Conservation (phyloP, 2,888 invertebrate species). For the Trachelus troglodyta region DNA sequence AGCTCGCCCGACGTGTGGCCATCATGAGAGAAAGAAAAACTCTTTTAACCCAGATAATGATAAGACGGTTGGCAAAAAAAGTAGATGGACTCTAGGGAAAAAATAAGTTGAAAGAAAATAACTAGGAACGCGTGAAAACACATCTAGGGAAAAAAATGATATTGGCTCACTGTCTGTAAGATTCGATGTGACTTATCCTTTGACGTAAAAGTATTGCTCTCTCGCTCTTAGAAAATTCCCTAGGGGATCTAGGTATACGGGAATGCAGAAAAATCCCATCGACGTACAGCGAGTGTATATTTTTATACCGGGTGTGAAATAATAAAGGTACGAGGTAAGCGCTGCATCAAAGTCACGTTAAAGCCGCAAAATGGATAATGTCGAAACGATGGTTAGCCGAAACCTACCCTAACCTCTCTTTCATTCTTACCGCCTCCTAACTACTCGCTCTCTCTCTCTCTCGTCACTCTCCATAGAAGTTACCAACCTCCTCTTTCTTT, state of each 20-base stretch:
- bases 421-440: not conserved
- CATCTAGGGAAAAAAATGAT: not conserved
- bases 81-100: not conserved
- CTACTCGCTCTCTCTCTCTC: not conserved
- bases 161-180: not conserved
- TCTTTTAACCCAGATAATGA: not conserved
- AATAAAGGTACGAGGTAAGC: constrained; percentile 13
- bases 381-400: constrained; percentile 32
- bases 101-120: not conserved
- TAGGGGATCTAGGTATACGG: not conserved
- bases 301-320: not conserved
- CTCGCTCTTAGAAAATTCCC: not conserved
- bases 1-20: not conserved
- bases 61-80: not conserved
- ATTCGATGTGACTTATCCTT: not conserved
- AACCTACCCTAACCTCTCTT: not conserved
- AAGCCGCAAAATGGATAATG: constrained; percentile 35
- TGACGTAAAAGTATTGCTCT: not conserved
- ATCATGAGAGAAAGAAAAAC: not conserved
- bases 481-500: not conserved
- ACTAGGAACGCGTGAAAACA: not conserved
- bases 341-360: constrained; percentile 33
- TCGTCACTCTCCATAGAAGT: not conserved
- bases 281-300: not conserved
- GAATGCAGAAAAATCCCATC: not conserved